phyloP scores from a whole-genome alignment of 1,140 invertebrate genomes.

The Pristionchus pacificus region DNA sequence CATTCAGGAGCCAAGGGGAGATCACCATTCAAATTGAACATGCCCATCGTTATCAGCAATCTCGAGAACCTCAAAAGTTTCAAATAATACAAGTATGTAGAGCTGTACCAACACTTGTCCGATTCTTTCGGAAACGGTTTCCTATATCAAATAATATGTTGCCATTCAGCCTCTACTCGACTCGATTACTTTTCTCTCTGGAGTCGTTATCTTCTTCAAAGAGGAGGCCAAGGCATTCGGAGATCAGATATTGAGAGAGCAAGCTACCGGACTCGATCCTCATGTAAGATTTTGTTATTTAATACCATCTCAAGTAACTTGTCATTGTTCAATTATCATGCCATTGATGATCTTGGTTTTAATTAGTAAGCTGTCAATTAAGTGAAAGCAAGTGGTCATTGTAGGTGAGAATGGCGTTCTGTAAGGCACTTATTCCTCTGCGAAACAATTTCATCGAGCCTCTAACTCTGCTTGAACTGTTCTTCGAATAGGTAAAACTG shows the following conservation, averaged over 20 bases:
- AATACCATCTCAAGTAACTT: no score
- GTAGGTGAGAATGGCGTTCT: conserved; percentile 45
- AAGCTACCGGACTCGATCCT: conserved; percentile 39
- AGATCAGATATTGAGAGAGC: conserved; percentile 32
- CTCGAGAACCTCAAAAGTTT: no score
- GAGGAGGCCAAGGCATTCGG: conserved; percentile 34
- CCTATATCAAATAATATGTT: conserved; percentile 45
- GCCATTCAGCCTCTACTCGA: conserved; percentile 26
- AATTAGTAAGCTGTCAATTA: no score
- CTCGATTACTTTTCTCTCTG: conserved; percentile 19
- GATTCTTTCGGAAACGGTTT: no score
- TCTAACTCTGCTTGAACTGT: conserved; percentile 42
- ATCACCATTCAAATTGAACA: no score
- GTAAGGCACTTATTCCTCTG: conserved; percentile 44
- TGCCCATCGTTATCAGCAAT: no score
- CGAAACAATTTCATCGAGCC: conserved; percentile 39
- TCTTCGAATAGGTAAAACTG: conserved; percentile 52
- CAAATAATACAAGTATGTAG: no score
- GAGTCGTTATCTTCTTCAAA: conserved; percentile 24
- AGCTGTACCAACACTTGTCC: no score
- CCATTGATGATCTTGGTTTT: no score
- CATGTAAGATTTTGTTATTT: conserved; percentile 19
- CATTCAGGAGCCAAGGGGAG: no score
- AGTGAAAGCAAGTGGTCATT: no score
- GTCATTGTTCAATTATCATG: no score